Base-by-base conservation (phyloP, 2,113 vertebrate genomes). In the Neopipo cinnamomea region DNA sequence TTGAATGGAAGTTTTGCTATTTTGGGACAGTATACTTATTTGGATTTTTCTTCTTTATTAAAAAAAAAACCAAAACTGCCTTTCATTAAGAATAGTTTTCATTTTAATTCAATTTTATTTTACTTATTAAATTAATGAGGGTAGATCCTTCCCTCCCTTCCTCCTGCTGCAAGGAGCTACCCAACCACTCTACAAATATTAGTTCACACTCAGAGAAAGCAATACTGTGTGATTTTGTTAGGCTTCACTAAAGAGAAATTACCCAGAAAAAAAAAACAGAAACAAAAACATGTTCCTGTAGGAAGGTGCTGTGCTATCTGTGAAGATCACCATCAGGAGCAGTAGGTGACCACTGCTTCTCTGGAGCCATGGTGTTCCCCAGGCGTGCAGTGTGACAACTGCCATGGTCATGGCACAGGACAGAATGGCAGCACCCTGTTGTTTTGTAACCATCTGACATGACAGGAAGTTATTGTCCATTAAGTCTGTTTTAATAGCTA, bases 351-450 rank as follows among this genome's bases (percentile, higher is more conserved):
- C 7, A 4, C 28, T 4, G 3, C 12, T n/a, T 39, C 68, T 44
- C 31, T 0, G 2, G 72, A 87, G 28, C 50, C 44, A 11, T 3
- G 1, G 11, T 1, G 0, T 30, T 71, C 28, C 25, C 47, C 6
- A 30, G 11, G 6, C 0, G 0, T 4, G 8, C 31, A 6, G 30
- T 28, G 39, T 74, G 70, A 42, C 52, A 55, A 70, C 31, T 76
- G 65, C 49, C 24, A 33, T 6, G 27, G 83, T 21, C n/a, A 21
- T 47, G 52, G 31, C 65, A 87, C 17, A 44, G 41, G 31, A 56
- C 0, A 0, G 62, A 27, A 33, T 76, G 77, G 46, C 67, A 85
- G 62, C 4, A 2, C 39, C 30, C 44, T 85, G 56, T 61, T 88
- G 39, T 77, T 94, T 84, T 56, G 35, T 86, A 88, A 70, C 41